Base-by-base conservation (phyloP, 2,888 invertebrate genomes). In the Andrena fulva region DNA sequence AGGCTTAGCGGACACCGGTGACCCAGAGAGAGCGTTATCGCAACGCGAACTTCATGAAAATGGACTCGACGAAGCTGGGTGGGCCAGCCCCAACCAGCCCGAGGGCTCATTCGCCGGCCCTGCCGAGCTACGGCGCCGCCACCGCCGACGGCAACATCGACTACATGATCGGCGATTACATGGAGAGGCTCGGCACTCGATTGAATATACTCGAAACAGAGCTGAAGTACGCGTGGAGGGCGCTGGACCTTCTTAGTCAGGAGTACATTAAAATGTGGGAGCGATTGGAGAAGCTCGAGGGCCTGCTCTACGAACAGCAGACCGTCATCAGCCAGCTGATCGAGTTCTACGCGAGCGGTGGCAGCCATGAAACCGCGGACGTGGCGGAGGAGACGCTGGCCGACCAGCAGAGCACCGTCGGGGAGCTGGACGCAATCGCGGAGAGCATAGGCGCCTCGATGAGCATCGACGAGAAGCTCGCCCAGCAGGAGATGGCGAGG, bases 241-340 rank as follows among this genome's bases (percentile, higher is more conserved):
- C 98, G 2, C 95, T 98, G 75, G 98, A 98, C 92, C 95, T 98
- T 71, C 96, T 98, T 48, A 98, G 98, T 54, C 97, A 97, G 91
- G 98, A 98, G 93, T 98, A 98, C 91, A 97, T 98, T 71, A 97
- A 98, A 93, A 98, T 98, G 97, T 98, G 98, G 98, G 97, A 97
- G 91, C 95, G 98, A 62, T 95, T 98, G 80, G 98, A 98, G 92
- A 97, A 98, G 93, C 95, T 98, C 35, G 98, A 98, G 93, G 96
- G 97, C 29, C 95, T 98, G 81, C 95, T 98, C 2, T 96, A 97
- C 93, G 98, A 98, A 92, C 98, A 98, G 93, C 98, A 98, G 93
- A 97, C 97, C 89, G 98, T 98, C 60, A 98, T 98, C 90, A 96
- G 97, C 70, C 98, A 98, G 92, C 95, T 98, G 91, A 96, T 98